Evolutionary conservation across 2,888 invertebrate genomes (phyloP).

Genomic region (Thera britannica): DNA sequence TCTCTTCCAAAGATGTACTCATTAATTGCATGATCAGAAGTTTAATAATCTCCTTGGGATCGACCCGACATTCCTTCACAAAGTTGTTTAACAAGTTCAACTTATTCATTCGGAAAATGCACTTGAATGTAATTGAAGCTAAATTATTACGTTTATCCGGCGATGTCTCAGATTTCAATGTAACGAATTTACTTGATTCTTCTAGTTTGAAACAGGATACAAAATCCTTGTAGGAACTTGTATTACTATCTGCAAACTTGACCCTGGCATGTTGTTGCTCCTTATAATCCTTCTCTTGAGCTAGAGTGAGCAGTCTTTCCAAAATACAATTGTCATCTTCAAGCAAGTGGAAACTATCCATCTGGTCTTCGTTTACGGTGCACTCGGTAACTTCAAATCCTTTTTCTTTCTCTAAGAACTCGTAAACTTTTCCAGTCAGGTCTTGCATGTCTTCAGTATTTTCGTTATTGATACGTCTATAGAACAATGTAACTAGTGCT

Average conservation of each 20-base stretch:
- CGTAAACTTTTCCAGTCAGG: constrained; percentile 57
- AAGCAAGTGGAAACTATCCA: constrained; percentile 66
- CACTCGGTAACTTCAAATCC: constrained; percentile 47
- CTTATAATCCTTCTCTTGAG: constrained; percentile 76
- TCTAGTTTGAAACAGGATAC: constrained; percentile 82
- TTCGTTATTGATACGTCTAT: constrained; percentile 65
- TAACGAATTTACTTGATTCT: constrained; percentile 56
- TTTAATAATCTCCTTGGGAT: constrained; percentile 88
- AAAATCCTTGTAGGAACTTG: constrained; percentile 82
- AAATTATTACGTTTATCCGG: constrained; percentile 63
- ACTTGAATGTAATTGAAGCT: constrained; percentile 70
- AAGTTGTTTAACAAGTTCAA: constrained; percentile 55
- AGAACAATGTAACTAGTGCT: constrained; percentile 66
- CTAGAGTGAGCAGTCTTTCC: constrained; percentile 86
- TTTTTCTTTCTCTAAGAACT: constrained; percentile 47
- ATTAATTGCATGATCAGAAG: constrained; percentile 90
- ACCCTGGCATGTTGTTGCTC: constrained; percentile 78
- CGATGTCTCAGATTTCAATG: constrained; percentile 61
- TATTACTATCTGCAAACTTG: constrained; percentile 82
- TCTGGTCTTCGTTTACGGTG: constrained; percentile 39
- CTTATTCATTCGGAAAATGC: constrained; percentile 73
- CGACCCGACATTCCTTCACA: constrained; percentile 62
- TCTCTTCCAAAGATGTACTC: constrained; percentile 83
- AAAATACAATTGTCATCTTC: constrained; percentile 86
- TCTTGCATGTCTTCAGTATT: constrained; percentile 63